These are phyloP conservation scores for Thripadectes ignobilis DNA, from an alignment of 2,797 vertebrate genomes.

Conservation along the genomic window DNA sequence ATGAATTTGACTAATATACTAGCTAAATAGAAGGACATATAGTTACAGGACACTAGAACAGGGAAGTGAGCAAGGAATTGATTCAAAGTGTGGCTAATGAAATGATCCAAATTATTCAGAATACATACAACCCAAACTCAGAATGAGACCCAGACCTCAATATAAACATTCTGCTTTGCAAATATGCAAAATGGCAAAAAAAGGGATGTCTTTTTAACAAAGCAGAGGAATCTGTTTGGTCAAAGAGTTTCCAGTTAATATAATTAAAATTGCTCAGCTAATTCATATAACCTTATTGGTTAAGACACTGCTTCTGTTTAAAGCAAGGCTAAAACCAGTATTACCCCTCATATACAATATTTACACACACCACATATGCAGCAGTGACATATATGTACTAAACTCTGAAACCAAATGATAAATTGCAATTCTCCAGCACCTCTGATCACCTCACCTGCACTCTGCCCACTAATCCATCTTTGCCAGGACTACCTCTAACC, in stretches of 20 bases:
- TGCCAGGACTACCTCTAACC: slow-evolving; percentile 58
- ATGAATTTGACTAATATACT: background rate
- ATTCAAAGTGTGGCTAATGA: background rate
- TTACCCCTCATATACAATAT: background rate
- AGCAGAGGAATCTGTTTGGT: background rate
- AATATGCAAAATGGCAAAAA: background rate
- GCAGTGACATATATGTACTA: background rate
- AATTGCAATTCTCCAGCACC: slow-evolving; percentile 36
- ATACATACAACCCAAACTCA: background rate
- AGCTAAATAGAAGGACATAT: background rate
- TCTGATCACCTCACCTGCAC: slow-evolving; percentile 38
- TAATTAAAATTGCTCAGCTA: background rate
- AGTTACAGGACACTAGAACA: background rate
- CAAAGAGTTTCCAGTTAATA: background rate
- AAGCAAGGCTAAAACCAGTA: background rate
- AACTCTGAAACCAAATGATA: slow-evolving; percentile 22
- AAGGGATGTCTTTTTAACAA: background rate
- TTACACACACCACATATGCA: background rate
- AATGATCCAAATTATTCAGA: background rate
- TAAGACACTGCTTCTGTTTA: background rate
- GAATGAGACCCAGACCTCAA: background rate
- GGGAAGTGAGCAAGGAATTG: background rate
- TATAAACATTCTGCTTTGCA: background rate
- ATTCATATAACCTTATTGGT: background rate
- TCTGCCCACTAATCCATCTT: slow-evolving; percentile 61